Base-by-base conservation (phyloP, 2,888 invertebrate genomes). In the Cremastinae sp. region DNA sequence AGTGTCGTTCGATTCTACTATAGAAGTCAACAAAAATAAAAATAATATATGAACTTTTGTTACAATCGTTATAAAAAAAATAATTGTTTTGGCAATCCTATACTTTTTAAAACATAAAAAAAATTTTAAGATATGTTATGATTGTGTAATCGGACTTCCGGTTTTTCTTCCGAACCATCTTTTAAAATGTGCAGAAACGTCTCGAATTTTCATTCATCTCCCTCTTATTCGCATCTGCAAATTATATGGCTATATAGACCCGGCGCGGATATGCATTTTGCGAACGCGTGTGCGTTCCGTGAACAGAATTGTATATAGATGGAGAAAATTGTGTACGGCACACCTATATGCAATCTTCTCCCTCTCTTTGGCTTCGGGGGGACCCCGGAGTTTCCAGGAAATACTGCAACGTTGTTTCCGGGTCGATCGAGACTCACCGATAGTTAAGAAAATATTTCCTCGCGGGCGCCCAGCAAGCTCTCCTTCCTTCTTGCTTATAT, bases 371-470 rank as follows among this genome's bases (percentile, higher is more conserved):
- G 61, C 74, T 74, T 74, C 66, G 68, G 74, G 74, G 66, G 62
- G 62, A 64, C 51, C 54, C 54, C 74, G 54, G 54, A 74, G 74
- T 74, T 74, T 74, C 74, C 74, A 74, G 69, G 74, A 74, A 74
- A 74, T 74, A 70, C 69, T 69, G 69, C 69, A 74, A 74, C 74
- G 74, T 74, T 69, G 74, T 74, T 74, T 74, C 74, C 74, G 74
- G 74, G 74, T 74, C 74, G 74, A 74, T 74, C 74, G 74, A 74
- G 74, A 69, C 74, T 70, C 69, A 64, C 69, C 74, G 74, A 74
- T 74, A 69, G 69, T 74, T 74, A 70, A 74, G 74, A 74, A 74
- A 74, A 74, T 74, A 74, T 74, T 74, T 74, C 74, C 74, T 74
- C 69, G 34, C 69, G 64, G 74, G 74, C 69, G 69, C 74, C 69